phyloP scores from a whole-genome alignment of 2,797 vertebrate species.

The Onychomys leucogaster region DNA sequence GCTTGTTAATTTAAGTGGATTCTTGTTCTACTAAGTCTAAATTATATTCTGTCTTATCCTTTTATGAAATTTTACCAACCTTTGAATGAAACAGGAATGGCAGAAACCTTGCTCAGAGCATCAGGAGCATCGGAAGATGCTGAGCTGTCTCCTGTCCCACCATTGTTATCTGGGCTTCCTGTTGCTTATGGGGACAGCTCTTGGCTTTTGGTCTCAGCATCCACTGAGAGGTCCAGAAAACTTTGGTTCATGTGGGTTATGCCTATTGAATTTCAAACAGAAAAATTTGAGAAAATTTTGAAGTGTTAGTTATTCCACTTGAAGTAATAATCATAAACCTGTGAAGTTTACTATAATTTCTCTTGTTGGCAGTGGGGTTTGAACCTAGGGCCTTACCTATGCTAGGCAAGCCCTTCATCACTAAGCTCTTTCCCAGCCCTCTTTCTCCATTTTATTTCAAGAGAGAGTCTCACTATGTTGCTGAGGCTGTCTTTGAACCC shows the following conservation, averaged over 20 bases:
- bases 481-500: background rate
- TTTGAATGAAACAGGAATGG: background rate
- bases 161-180: background rate
- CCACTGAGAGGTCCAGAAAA: background rate
- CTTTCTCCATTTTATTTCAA: background rate
- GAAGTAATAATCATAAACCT: background rate
- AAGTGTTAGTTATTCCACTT: background rate
- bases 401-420: background rate
- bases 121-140: background rate
- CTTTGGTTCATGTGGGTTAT: background rate
- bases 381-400: background rate
- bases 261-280: background rate
- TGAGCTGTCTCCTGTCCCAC: background rate
- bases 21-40: background rate
- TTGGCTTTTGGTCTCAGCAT: background rate
- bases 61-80: background rate
- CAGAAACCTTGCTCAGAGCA: background rate
- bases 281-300: background rate
- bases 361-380: background rate
- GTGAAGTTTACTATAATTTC: background rate
- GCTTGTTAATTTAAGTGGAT: background rate
- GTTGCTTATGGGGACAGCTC: background rate
- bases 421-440: background rate
- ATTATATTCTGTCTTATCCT: background rate
- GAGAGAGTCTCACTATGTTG: background rate